Evolutionary conservation across 2,113 vertebrate genomes (phyloP), one percentile per base, ranked within the genome.

Genomic region (Chlamydotis undulata): DNA sequence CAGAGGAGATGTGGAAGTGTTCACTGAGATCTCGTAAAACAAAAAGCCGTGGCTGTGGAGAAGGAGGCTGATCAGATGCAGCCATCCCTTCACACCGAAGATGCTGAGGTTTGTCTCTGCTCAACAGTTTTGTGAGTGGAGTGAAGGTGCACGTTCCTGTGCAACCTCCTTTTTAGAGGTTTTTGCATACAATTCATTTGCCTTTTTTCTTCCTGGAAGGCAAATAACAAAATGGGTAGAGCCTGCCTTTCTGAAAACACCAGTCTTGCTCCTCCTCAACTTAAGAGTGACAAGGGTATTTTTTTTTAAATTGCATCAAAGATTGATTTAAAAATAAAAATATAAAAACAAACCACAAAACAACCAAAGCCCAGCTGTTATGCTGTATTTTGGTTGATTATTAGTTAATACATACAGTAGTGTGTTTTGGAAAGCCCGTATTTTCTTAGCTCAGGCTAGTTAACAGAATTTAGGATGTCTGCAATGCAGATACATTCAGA

Each of bases 71-170:
- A 13, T 1, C 16, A 9, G 5, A 3, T 2, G 17, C 26, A 19
- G 43, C 2, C 1, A 4, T 1, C 61, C 63, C 55, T 29, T 14
- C 50, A 1, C 12, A 0, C 6, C 3, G 35, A n/a, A 28, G 50
- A 7, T 26, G 1, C 29, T 28, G 10, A 6, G 0, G 28, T 7
- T 8, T 5, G 33, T 3, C 31, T 8, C n/a, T 17, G 53, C 53
- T n/a, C 82, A 9, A 1, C 17, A 12, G 0, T 9, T 25, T 2
- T 3, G 2, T 12, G 19, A 37, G 37, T 0, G 11, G 21, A 13
- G 26, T 7, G 16, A 4, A 1, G 9, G 35, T 5, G 7, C 5
- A 1, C 3, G 3, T 19, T 14, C 31, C 39, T 8, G 0, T 1
- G 11, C 7, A 19, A 19, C 6, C 22, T 14, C 8, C 4, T 11